Evolutionary conservation across 92 coral and sea anemone genomes (phyloP).

Genomic region (Parazoanthus swiftii): DNA sequence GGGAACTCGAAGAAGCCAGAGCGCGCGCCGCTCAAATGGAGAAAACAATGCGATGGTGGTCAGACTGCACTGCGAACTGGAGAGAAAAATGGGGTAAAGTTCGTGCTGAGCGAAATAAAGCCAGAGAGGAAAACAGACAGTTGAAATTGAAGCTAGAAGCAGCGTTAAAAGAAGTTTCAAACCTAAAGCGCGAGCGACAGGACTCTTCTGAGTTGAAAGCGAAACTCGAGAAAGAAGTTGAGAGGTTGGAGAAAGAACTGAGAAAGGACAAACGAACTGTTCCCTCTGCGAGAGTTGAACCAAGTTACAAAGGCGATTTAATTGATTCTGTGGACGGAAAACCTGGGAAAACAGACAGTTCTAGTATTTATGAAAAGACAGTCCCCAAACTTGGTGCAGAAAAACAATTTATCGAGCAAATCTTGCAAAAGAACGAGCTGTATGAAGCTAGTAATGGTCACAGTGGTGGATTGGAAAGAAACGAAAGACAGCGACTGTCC

Average conservation of each 20-base stretch:
- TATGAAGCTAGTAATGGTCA: conserved; percentile 51
- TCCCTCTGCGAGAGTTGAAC: conserved; percentile 92
- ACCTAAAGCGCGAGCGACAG: conserved; percentile 77
- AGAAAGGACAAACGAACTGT: conserved; percentile 78
- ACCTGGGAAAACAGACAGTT: conserved; percentile 39
- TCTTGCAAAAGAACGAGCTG: conserved; percentile 72
- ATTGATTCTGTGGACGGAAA: conserved; percentile 42
- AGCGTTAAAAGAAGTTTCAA: conserved; percentile 73
- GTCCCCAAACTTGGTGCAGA: conserved; percentile 78
- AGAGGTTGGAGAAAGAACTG: conserved; percentile 86
- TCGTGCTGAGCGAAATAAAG: conserved; percentile 93
- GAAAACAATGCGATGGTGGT: conserved; percentile 99
- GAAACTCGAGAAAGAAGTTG: conserved; percentile 80
- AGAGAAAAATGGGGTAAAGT: conserved; percentile 99
- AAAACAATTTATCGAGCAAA: conserved; percentile 78
- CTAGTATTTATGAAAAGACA: conserved; percentile 69
- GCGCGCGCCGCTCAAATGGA: conserved; percentile 98
- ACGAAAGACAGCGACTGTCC: conserved; percentile 49
- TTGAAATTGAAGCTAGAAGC: conserved; percentile 84
- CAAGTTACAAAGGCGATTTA: conserved; percentile 61
- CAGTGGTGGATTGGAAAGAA: conserved; percentile 41
- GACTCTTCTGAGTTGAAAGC: conserved; percentile 65
- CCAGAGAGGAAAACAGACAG: conserved; percentile 88
- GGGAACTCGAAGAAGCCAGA: conserved; percentile 93
- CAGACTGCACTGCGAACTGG: conserved; percentile 99